Base-by-base conservation (phyloP, 64 coral and sea anemone genomes). In the Montipora foliosa region DNA sequence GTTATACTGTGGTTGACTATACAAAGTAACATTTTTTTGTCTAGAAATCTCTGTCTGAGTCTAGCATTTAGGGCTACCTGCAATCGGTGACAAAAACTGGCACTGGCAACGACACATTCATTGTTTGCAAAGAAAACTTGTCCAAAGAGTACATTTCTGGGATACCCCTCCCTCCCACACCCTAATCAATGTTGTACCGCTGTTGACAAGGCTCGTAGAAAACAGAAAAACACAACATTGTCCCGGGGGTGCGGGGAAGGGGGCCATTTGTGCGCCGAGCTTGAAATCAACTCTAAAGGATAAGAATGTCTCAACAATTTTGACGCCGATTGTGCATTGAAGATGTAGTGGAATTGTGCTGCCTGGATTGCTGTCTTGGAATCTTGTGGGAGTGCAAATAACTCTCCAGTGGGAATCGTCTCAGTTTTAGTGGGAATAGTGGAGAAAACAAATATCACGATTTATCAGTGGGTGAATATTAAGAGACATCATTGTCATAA, bases 11-110 rank as follows among this genome's bases (percentile, higher is more conserved):
- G 5, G 44, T 74, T 74, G 71, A 74, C n/a, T 74, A 37, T 74
- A 74, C 29, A 74, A 74, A 74, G 71, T 74, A 74, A 74, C 29
- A 25, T 57, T 74, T 74, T 74, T 70, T 74, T 74, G 71, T 74
- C 71, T 74, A 74, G n/a, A 74, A 74, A 74, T 64, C 61, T 64
- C 0, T 64, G 61, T 12, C 61, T 64, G 61, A 64, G 61, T 64
- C 15, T 57, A 57, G 53, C 61, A 64, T 64, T 64, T 64, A 64
- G 61, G 52, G 61, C 61, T 64, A 64, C 71, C 71, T 74, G 71
- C 52, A 55, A 7, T 4, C 6, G 10, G 37, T 2, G 37, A 37
- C 37, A 37, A 37, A 37, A 37, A 29, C 29, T 29, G 29, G 29
- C 29, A 37, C 37, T 37, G 37, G 37, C 37, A 37, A 37, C 2